phyloP scores from a whole-genome alignment of 1,140 invertebrate genomes.

The Drosophila nigromelanica region DNA sequence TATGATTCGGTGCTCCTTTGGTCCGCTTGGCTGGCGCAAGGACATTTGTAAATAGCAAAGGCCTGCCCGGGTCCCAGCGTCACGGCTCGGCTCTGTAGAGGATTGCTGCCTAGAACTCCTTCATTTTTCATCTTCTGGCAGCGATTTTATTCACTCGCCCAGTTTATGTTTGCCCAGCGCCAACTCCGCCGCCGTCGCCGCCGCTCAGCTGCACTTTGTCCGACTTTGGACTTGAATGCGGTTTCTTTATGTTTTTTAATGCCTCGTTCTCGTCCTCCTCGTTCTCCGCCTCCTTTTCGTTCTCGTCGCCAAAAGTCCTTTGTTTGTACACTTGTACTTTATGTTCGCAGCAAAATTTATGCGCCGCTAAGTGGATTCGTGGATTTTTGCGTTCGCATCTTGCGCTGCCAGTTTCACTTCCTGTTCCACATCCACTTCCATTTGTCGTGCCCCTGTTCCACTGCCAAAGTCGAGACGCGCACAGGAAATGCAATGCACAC shows the following conservation, averaged over 20 bases:
- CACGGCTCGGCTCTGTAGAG: conserved; percentile 40
- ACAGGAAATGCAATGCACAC: conserved; percentile 66
- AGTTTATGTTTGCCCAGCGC: conserved; percentile 62
- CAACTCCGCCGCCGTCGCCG: background rate
- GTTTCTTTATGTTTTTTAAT: conserved; percentile 51
- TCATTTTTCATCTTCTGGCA: conserved; percentile 49
- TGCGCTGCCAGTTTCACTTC: conserved; percentile 50
- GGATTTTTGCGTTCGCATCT: conserved; percentile 54
- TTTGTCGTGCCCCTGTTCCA: conserved; percentile 9
- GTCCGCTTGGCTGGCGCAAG: conserved; percentile 53
- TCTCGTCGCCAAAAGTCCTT: conserved; percentile 70
- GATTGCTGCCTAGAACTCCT: conserved; percentile 30
- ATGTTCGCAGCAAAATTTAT: conserved; percentile 73
- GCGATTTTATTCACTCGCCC: conserved; percentile 72
- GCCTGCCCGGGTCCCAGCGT: conserved; percentile 25
- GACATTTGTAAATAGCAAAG: conserved; percentile 78
- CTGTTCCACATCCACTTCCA: conserved; percentile 40
- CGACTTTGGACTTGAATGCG: conserved; percentile 55
- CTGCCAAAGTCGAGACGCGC: conserved; percentile 43
- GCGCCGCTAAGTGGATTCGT: conserved; percentile 80
- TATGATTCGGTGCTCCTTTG: conserved; percentile 59
- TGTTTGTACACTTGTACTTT: conserved; percentile 79
- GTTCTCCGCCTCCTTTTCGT: background rate
- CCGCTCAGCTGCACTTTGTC: conserved; percentile 41
- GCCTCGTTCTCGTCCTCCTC: conserved; percentile 15